These are phyloP conservation scores for Cryptocheilus praepositus DNA, from an alignment of 2,888 invertebrate species.

Conservation along the genomic window DNA sequence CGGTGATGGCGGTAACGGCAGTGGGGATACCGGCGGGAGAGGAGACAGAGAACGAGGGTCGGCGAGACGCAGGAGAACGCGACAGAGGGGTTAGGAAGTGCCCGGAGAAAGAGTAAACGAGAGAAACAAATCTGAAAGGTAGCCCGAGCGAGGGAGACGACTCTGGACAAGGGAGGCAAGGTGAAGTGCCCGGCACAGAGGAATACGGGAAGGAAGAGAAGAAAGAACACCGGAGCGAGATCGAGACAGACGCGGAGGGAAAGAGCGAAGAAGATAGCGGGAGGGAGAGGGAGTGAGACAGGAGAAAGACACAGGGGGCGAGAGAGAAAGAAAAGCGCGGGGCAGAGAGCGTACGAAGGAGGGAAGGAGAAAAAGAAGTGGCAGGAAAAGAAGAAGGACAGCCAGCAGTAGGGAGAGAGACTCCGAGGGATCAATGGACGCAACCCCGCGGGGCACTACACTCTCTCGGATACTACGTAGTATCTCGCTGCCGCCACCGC, in stretches of 20 bases:
- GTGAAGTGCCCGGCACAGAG: constrained; percentile 14
- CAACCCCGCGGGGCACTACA: constrained; percentile 67
- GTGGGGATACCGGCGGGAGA: constrained; percentile 22
- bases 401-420: constrained; percentile 29
- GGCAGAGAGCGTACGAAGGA: too few relatives aligned
- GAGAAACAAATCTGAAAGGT: background rate
- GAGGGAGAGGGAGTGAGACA: constrained; percentile 10
- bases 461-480: constrained; percentile 64
- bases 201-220: background rate
- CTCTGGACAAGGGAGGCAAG: too few relatives aligned
- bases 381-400: constrained; percentile 12
- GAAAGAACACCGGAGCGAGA: constrained; percentile 25
- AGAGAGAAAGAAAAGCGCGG: too few relatives aligned
- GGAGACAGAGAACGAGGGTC: constrained; percentile 27
- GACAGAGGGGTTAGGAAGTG: constrained; percentile 35
- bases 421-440: constrained; percentile 69
- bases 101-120: constrained; percentile 5
- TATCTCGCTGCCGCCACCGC: constrained; percentile 39
- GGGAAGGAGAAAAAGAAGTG: constrained; percentile 24
- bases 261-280: constrained; percentile 22
- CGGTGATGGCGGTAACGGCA: constrained; percentile 19
- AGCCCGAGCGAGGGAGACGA: constrained; percentile 12
- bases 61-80: constrained; percentile 21
- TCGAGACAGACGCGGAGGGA: constrained; percentile 19
- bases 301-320: too few relatives aligned